These are phyloP conservation scores for Thymelicus lineola DNA, from an alignment of 2,888 invertebrate genomes.

Conservation along the genomic window DNA sequence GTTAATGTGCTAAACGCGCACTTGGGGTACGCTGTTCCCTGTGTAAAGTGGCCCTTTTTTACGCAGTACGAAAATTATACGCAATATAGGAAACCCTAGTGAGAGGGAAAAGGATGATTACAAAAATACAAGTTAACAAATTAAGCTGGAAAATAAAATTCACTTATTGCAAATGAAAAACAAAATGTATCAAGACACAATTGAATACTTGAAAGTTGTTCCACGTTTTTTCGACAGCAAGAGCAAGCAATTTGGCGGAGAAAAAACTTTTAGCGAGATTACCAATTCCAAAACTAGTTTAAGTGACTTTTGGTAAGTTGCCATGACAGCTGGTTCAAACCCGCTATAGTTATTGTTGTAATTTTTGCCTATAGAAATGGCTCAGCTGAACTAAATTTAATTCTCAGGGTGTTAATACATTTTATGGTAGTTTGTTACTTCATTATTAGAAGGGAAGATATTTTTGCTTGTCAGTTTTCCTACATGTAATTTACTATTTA, in stretches of 20 bases:
- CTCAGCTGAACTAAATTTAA: background rate
- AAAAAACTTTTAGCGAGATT: slow-evolving; percentile 22
- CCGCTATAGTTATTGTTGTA: slow-evolving; percentile 13
- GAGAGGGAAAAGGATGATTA: too few species aligned
- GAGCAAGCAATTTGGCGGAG: slow-evolving; percentile 23
- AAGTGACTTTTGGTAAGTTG: slow-evolving; percentile 26
- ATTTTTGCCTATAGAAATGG: slow-evolving; percentile 7
- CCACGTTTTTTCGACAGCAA: slow-evolving; percentile 8
- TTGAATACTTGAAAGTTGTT: slow-evolving; percentile 25
- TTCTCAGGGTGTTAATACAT: background rate
- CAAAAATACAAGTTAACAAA: background rate
- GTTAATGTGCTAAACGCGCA: too few species aligned
- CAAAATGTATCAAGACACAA: slow-evolving; percentile 8
- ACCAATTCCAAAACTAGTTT: slow-evolving; percentile 18
- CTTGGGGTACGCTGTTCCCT: too few species aligned
- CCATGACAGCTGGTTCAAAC: slow-evolving; percentile 17
- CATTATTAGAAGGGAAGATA: too few species aligned
- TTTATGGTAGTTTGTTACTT: too few species aligned
- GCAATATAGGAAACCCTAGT: too few species aligned
- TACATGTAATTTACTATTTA: too few species aligned
- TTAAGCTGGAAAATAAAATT: background rate
- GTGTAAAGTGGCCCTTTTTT: too few species aligned
- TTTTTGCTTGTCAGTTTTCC: too few species aligned
- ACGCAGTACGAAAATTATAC: too few species aligned
- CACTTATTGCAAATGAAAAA: slow-evolving; percentile 1